These are phyloP conservation scores for Agelastica alni DNA, from an alignment of 2,888 invertebrate genomes.

Conservation along the genomic window DNA sequence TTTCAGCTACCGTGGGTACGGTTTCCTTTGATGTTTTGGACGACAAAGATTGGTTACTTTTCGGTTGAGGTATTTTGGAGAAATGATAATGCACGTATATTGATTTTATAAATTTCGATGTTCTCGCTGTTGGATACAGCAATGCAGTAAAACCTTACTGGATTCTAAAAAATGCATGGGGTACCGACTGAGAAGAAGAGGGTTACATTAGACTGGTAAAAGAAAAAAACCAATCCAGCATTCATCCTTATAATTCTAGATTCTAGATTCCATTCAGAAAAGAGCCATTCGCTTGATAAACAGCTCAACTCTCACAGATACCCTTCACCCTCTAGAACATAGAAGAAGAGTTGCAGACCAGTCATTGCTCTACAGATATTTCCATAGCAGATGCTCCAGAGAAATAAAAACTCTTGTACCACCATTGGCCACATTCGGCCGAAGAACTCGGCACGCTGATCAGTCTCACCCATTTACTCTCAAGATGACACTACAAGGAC, in stretches of 20 bases:
- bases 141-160: slow-evolving; percentile 1
- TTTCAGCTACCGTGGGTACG: slow-evolving; percentile 4
- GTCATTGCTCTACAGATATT: too few species aligned
- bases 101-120: background rate
- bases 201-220: slow-evolving; percentile 11
- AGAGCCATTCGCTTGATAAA: too few species aligned
- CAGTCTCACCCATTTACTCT: too few species aligned
- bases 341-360: too few species aligned
- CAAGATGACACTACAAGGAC: too few species aligned
- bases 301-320: too few species aligned
- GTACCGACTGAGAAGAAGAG: slow-evolving; percentile 4
- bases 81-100: background rate
- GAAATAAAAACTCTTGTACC: too few species aligned
- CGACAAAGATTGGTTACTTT: background rate
- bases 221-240: slow-evolving; percentile 5
- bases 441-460: too few species aligned
- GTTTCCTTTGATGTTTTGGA: background rate
- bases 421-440: too few species aligned
- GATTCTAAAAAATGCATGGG: slow-evolving; percentile 14
- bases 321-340: too few species aligned
- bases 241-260: background rate
- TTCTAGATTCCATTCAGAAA: too few species aligned
- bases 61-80: slow-evolving; percentile 8
- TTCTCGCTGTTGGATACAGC: slow-evolving; percentile 9
- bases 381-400: too few species aligned